Conservation (phyloP, 2,113 vertebrate species). For the Pachypanchax playfairii region DNA sequence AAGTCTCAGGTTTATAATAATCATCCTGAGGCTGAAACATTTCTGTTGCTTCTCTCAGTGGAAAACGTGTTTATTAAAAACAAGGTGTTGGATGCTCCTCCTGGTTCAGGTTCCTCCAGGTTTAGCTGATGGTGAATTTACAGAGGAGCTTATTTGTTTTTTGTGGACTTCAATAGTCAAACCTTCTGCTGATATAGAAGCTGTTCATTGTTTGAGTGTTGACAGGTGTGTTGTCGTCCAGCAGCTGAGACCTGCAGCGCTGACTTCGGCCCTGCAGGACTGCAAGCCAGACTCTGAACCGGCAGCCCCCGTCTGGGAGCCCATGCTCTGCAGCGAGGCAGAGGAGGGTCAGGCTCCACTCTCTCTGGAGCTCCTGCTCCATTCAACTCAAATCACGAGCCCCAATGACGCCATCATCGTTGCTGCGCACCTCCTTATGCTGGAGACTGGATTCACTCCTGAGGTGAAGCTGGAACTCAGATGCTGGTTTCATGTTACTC, state of each 20-base stretch:
- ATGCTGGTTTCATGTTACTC: too few species aligned
- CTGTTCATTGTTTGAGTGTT: background rate
- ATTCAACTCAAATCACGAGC: conserved; percentile 73
- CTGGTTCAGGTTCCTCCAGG: too few species aligned
- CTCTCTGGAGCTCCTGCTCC: conserved; percentile 86
- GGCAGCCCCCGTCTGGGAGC: conserved; percentile 75
- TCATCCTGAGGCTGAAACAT: too few species aligned
- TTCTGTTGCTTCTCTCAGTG: too few species aligned
- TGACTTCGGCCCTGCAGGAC: background rate
- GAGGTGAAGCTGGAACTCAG: conserved; percentile 76
- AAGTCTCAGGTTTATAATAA: too few species aligned
- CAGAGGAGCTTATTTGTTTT: too few species aligned
- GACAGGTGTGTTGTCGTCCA: too few species aligned
- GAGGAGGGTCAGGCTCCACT: conserved; percentile 86
- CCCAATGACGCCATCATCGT: conserved; percentile 86
- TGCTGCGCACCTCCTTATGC: conserved; percentile 87
- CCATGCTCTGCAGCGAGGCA: conserved; percentile 92
- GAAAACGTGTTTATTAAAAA: too few species aligned
- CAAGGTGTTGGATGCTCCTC: too few species aligned
- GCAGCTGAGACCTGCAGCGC: background rate
- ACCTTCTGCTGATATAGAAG: background rate
- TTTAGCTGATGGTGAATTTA: too few species aligned
- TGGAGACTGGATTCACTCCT: conserved; percentile 89
- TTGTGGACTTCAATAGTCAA: too few species aligned
- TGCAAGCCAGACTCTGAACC: conserved; percentile 61